Evolutionary conservation across 2,113 vertebrate species (phyloP).

Genomic region (Lepus europaeus): DNA sequence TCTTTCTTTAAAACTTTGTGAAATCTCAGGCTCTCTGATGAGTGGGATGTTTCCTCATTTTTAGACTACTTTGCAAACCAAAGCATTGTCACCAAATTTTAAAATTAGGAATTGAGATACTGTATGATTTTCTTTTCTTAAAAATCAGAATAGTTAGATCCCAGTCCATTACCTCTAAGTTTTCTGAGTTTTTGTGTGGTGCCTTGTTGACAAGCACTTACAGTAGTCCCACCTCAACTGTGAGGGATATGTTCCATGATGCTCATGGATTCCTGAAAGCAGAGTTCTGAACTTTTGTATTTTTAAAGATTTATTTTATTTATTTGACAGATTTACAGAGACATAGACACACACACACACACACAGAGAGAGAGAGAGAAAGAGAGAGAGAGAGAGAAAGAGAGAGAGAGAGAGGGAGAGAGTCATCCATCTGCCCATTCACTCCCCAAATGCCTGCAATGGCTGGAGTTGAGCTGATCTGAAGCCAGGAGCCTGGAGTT

Average conservation of each 20-base stretch:
- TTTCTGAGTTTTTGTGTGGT: not conserved
- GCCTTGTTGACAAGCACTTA: not conserved
- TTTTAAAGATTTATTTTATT: too few relatives aligned
- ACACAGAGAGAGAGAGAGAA: too few relatives aligned
- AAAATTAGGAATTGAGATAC: not conserved
- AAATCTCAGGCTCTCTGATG: not conserved
- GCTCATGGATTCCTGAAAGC: not conserved
- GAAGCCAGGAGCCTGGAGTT: too few relatives aligned
- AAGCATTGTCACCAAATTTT: not conserved
- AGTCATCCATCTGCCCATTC: too few relatives aligned
- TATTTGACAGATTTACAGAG: too few relatives aligned
- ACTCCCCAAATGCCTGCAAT: too few relatives aligned
- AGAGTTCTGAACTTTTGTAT: not conserved
- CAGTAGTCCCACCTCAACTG: not conserved
- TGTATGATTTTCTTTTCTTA: not conserved
- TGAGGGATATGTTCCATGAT: not conserved
- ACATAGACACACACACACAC: too few relatives aligned
- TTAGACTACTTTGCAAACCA: not conserved
- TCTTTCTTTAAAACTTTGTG: not conserved
- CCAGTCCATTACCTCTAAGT: not conserved
- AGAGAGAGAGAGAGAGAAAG: too few relatives aligned
- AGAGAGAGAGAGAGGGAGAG: too few relatives aligned
- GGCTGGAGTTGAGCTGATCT: too few relatives aligned
- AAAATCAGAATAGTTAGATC: conserved; percentile 10
- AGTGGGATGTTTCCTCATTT: not conserved